Evolutionary conservation across 2,113 vertebrate species (phyloP).

Genomic region (Prolemur simus): DNA sequence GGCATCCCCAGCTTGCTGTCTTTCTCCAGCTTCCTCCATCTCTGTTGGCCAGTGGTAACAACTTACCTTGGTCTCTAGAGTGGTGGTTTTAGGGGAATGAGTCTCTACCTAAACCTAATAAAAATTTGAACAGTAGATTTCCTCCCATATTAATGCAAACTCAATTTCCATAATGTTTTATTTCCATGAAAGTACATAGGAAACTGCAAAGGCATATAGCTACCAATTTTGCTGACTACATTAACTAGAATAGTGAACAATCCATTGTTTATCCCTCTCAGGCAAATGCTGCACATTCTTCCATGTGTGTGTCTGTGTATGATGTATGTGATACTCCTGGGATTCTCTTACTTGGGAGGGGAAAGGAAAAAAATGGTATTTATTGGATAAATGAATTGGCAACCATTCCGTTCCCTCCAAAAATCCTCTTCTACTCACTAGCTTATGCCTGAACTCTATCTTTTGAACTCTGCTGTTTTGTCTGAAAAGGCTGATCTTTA

Average conservation of each 20-base stretch:
- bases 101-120: neutral
- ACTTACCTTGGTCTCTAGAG: neutral
- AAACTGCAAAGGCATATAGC: neutral
- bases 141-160: neutral
- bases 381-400: neutral
- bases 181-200: neutral
- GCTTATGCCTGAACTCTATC: neutral
- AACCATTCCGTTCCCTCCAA: neutral
- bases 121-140: neutral
- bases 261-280: neutral
- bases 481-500: neutral
- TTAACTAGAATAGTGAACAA: neutral
- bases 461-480: neutral
- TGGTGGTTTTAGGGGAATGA: neutral
- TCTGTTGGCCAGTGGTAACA: neutral
- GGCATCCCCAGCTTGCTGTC: neutral
- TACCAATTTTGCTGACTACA: neutral
- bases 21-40: neutral
- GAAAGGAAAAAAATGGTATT: neutral
- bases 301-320: neutral
- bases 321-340: neutral
- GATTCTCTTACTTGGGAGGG: neutral
- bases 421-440: neutral
- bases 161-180: neutral
- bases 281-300: neutral